A percentile compares a stretch with the other conserved stretches of the same genome.
Conservation (phyloP, 2,797 vertebrate genomes). For the Pangasius sanitwongsei region DNA sequence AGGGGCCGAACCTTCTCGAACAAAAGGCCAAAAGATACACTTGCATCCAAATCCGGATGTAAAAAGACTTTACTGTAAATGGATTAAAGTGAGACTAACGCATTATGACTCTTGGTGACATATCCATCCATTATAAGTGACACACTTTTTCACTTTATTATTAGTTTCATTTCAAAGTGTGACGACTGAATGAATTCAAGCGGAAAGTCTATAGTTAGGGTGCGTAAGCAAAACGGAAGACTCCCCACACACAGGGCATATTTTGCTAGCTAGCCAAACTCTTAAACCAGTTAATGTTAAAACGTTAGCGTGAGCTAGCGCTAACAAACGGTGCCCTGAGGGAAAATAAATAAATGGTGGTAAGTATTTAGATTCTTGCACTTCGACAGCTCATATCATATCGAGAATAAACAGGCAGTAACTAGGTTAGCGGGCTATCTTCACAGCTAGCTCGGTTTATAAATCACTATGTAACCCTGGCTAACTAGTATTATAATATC, state of each 20-base stretch:
- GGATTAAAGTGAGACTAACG: not conserved
- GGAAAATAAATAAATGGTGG: too few species aligned
- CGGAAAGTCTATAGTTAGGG: not conserved
- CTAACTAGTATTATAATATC: not conserved
- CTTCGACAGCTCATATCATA: not conserved
- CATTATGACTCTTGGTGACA: not conserved
- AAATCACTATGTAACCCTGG: not conserved
- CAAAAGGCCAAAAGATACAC: slow-evolving; percentile 14
- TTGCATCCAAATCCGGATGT: slow-evolving; percentile 15
- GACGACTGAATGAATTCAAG: too few species aligned
- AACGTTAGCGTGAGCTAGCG: not conserved
- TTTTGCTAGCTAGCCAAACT: not conserved
- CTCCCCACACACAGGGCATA: not conserved
- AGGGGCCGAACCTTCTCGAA: slow-evolving; percentile 14
- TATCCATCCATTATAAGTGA: too few species aligned
- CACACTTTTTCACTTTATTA: not conserved
- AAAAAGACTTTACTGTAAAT: not conserved
- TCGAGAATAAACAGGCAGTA: too few species aligned
- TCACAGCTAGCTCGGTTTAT: not conserved
- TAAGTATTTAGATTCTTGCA: too few species aligned
- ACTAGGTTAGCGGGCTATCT: not conserved
- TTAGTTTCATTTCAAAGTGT: not conserved
- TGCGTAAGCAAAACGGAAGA: not conserved
- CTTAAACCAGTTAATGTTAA: not conserved
- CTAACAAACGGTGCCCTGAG: not conserved